Evolutionary conservation across 1,140 invertebrate genomes (phyloP).

Genomic region (Lutraria rhynchaena): DNA sequence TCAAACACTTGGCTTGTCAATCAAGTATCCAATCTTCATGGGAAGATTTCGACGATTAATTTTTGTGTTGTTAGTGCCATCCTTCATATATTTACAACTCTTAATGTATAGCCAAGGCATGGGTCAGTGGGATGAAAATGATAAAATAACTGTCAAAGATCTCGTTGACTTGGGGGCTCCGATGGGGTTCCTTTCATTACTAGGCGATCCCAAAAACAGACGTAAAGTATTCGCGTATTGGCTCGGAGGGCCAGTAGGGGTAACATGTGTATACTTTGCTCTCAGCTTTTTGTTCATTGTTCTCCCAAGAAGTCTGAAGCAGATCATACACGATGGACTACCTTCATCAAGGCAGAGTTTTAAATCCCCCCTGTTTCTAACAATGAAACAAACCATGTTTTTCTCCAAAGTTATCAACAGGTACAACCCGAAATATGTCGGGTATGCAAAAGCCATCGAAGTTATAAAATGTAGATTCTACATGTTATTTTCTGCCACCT

Average conservation of each 20-base stretch:
- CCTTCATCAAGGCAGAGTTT: not conserved
- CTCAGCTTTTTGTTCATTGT: constrained; percentile 22
- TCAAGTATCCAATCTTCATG: not conserved
- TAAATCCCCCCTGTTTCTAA: constrained; percentile 26
- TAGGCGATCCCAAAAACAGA: not conserved
- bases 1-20: not conserved
- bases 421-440: not conserved
- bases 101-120: not conserved
- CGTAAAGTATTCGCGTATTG: constrained; percentile 1
- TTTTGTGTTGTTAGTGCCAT: not conserved
- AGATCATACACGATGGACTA: constrained; percentile 25
- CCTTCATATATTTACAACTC: constrained; percentile 1
- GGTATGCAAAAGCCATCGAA: constrained; percentile 2
- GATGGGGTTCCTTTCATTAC: constrained; percentile 17
- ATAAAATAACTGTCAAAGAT: constrained; percentile 18
- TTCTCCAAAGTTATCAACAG: not conserved
- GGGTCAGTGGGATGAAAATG: not conserved
- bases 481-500: constrained; percentile 6
- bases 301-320: constrained; percentile 32
- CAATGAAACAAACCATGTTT: not conserved
- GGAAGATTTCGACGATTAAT: constrained; percentile 13
- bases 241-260: constrained; percentile 21
- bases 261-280: not conserved
- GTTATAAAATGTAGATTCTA: constrained; percentile 32
- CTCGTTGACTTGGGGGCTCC: not conserved